A percentile compares a stretch with the other conserved stretches of the same genome.
Evolutionary conservation across 1,140 invertebrate species (phyloP).

Genomic region (Caligus rogercresseyi): DNA sequence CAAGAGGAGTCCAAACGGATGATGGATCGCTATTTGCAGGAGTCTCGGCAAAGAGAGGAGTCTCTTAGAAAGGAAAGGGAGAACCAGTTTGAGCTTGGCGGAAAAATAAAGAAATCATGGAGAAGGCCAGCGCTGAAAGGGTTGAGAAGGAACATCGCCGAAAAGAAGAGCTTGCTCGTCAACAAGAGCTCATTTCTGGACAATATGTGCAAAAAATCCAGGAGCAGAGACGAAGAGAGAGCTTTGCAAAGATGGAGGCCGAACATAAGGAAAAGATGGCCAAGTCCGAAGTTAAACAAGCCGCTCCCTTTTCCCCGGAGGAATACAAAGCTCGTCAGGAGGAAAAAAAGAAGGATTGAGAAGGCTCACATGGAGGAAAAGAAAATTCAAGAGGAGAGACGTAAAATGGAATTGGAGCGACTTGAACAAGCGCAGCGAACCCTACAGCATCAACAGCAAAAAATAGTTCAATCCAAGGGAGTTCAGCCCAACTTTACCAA

Average conservation of each 20-base stretch:
- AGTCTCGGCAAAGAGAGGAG: conserved; percentile 2
- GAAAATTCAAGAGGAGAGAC: not conserved
- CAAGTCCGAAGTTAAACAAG: not conserved
- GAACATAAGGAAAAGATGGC: not conserved
- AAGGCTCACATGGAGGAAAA: not conserved
- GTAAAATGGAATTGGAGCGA: not conserved
- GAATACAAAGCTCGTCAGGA: not conserved
- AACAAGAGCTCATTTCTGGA: not conserved
- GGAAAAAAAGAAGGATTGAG: not conserved
- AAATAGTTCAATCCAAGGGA: not conserved
- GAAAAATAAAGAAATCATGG: not conserved
- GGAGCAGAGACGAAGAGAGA: conserved; percentile 8
- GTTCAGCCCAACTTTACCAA: not conserved
- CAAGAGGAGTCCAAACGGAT: conserved; percentile 14
- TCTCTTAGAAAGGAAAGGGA: conserved; percentile 1
- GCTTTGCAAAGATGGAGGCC: not conserved
- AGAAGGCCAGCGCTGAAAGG: not conserved
- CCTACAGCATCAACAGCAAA: not conserved
- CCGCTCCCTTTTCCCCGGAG: not conserved
- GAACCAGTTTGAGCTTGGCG: not conserved
- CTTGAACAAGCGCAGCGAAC: not conserved
- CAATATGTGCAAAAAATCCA: not conserved
- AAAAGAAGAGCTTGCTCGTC: conserved; percentile 2
- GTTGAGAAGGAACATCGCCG: not conserved
- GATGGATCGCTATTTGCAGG: conserved; percentile 13